Evolutionary conservation across 2,113 vertebrate species (phyloP).

Genomic region (Thunnus thynnus): DNA sequence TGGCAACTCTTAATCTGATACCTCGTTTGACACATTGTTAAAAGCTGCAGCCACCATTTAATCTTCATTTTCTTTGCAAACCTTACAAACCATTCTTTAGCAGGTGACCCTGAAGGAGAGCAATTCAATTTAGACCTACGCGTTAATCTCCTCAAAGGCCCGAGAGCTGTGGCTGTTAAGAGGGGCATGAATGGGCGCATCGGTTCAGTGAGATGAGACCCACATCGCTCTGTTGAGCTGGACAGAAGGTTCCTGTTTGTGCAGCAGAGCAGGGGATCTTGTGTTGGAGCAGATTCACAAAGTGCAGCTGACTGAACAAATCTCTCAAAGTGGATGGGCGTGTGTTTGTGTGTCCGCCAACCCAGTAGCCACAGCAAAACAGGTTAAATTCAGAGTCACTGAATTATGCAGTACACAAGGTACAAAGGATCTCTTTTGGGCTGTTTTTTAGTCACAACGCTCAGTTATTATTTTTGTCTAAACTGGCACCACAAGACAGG

Average conservation of each 20-base stretch:
- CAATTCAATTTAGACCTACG: slow-evolving; percentile 39
- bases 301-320: slow-evolving; percentile 60
- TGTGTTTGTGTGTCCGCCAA: neutral
- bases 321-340: slow-evolving; percentile 40
- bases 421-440: neutral
- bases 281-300: slow-evolving; percentile 41
- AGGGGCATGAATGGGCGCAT: slow-evolving; percentile 42
- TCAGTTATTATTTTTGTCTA: neutral
- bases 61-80: slow-evolving; percentile 66
- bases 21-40: slow-evolving; percentile 50
- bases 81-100: slow-evolving; percentile 32
- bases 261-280: slow-evolving; percentile 38
- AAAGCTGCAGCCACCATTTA: slow-evolving; percentile 41
- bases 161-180: slow-evolving; percentile 23
- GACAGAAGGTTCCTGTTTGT: slow-evolving; percentile 56
- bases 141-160: slow-evolving; percentile 68
- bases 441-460: slow-evolving; percentile 9
- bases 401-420: slow-evolving; percentile 50
- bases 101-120: slow-evolving; percentile 54
- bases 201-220: slow-evolving; percentile 48
- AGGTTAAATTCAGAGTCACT: slow-evolving; percentile 50
- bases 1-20: slow-evolving; percentile 40
- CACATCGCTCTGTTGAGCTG: slow-evolving; percentile 48
- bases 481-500: neutral
- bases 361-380: slow-evolving; percentile 38